These are phyloP conservation scores for Cetoscarus ocellatus DNA, from an alignment of 2,797 vertebrate genomes.

Conservation along the genomic window DNA sequence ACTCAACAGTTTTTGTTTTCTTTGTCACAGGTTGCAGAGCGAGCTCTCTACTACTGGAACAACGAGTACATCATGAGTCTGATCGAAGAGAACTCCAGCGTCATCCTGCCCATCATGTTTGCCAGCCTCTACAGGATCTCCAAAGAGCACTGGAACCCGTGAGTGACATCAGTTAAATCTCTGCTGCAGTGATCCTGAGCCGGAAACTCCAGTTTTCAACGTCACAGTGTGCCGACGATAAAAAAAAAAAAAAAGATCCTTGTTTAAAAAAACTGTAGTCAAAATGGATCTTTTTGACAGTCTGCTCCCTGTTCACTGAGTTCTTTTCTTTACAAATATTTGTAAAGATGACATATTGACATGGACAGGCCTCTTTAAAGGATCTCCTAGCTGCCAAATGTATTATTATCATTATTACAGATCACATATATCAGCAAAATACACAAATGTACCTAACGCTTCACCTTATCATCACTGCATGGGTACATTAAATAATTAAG, in stretches of 20 bases:
- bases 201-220: neutral
- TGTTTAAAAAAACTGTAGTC: neutral
- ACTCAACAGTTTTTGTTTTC: neutral
- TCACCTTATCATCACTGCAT: no score
- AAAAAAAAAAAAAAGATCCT: neutral
- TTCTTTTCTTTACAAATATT: no score
- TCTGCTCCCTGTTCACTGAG: neutral
- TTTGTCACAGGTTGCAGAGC: constrained; percentile 91
- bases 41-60: constrained; percentile 99
- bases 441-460: no score
- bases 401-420: no score
- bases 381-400: no score
- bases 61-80: constrained; percentile 99
- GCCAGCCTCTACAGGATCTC: constrained; percentile 99
- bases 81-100: constrained; percentile 98
- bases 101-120: constrained; percentile 99
- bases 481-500: no score
- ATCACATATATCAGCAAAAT: no score
- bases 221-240: neutral
- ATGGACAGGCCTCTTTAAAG: no score
- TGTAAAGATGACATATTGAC: no score
- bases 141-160: constrained; percentile 99
- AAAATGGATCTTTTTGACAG: neutral
- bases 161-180: constrained; percentile 71
- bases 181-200: neutral